Evolutionary conservation across 2,888 invertebrate genomes (phyloP).

Genomic region (Drosophila merina): DNA sequence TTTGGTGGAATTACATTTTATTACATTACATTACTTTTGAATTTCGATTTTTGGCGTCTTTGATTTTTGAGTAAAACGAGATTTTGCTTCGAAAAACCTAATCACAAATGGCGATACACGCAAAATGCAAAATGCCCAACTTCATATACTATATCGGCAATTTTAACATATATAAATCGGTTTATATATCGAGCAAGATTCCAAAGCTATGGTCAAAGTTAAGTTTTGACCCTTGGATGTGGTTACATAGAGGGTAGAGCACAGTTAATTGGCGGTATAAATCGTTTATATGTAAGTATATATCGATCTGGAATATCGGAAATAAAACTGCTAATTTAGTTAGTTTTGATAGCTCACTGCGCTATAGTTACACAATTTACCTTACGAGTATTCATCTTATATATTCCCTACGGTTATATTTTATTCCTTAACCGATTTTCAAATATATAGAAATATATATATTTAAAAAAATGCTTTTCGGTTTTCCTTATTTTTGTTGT

Average conservation of each 20-base stretch:
- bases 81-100: slow-evolving; percentile 53
- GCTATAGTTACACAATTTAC: slow-evolving; percentile 50
- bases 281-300: slow-evolving; percentile 55
- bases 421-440: slow-evolving; percentile 28
- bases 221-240: slow-evolving; percentile 14
- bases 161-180: slow-evolving; percentile 54
- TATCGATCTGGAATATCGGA: slow-evolving; percentile 34
- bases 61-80: slow-evolving; percentile 28
- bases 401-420: slow-evolving; percentile 6
- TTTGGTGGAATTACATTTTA: slow-evolving; percentile 21
- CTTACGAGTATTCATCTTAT: slow-evolving; percentile 31
- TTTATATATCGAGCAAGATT: slow-evolving; percentile 44
- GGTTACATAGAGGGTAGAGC: slow-evolving; percentile 57
- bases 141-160: slow-evolving; percentile 48
- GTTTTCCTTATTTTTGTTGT: slow-evolving; percentile 65
- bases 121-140: slow-evolving; percentile 50
- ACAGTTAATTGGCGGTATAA: slow-evolving; percentile 79
- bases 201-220: slow-evolving; percentile 17
- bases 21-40: slow-evolving; percentile 10
- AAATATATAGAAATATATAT: slow-evolving; percentile 54
- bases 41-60: slow-evolving; percentile 36
- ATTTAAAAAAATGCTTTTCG: slow-evolving; percentile 55
- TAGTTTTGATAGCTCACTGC: slow-evolving; percentile 55
- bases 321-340: slow-evolving; percentile 35
- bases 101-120: slow-evolving; percentile 69